Evolutionary conservation across 2,113 vertebrate genomes (phyloP).

Genomic region (Lampris megalopsis): DNA sequence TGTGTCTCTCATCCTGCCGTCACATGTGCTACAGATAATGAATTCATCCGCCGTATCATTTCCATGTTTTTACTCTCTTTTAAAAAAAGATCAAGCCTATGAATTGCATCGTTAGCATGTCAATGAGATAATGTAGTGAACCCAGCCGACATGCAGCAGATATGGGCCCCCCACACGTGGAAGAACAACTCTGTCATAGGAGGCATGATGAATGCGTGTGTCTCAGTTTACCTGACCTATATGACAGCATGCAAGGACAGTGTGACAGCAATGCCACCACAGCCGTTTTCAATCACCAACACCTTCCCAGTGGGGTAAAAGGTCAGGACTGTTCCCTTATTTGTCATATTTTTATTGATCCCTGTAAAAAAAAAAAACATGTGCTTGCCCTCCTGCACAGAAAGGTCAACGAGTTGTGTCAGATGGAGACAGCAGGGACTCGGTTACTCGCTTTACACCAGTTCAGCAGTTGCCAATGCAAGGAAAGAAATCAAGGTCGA

Average conservation of each 20-base stretch:
- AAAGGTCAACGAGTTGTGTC: no score
- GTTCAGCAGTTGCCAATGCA: no score
- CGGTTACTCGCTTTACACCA: no score
- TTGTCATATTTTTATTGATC: no score
- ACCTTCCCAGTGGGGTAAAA: background rate
- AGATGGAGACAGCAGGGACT: no score
- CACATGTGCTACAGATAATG: slow-evolving; percentile 31
- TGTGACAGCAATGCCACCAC: background rate
- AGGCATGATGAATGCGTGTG: slow-evolving; percentile 13
- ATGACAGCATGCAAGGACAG: slow-evolving; percentile 24
- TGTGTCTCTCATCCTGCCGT: background rate
- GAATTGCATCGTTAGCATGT: slow-evolving; percentile 47
- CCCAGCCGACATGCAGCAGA: slow-evolving; percentile 9
- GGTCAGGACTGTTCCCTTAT: no score
- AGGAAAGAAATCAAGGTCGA: no score
- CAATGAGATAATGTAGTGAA: slow-evolving; percentile 25
- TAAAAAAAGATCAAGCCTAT: slow-evolving; percentile 33
- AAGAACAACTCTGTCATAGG: background rate
- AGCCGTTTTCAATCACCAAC: background rate
- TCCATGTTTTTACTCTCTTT: background rate
- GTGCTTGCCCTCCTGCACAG: no score
- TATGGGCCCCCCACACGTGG: slow-evolving; percentile 27
- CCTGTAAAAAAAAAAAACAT: no score
- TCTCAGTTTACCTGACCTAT: slow-evolving; percentile 20
- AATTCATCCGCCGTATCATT: background rate